These are phyloP conservation scores for Drosophila pruinosa DNA, from an alignment of 1,140 invertebrate genomes.

Conservation along the genomic window DNA sequence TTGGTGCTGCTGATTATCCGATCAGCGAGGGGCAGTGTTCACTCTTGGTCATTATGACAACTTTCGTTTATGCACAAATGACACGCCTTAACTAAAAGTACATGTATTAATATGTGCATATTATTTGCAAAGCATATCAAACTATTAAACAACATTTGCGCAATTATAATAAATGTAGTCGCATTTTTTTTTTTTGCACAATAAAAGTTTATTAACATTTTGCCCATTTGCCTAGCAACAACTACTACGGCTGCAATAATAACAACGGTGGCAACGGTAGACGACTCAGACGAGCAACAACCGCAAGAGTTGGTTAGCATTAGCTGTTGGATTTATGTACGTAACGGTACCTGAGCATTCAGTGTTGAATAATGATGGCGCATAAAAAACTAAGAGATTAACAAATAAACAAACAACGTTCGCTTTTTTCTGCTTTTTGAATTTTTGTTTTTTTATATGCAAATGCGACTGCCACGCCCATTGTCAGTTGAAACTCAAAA, in stretches of 20 bases:
- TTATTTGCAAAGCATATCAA: slow-evolving; percentile 47
- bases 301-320: slow-evolving; percentile 65
- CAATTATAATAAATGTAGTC: slow-evolving; percentile 70
- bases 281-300: slow-evolving; percentile 38
- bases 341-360: slow-evolving; percentile 71
- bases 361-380: slow-evolving; percentile 73
- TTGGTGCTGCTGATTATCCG: neutral
- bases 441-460: slow-evolving; percentile 49
- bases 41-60: slow-evolving; percentile 9
- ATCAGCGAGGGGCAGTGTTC: neutral
- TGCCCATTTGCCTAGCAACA: slow-evolving; percentile 69
- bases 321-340: slow-evolving; percentile 52
- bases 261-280: slow-evolving; percentile 29
- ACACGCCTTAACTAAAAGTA: slow-evolving; percentile 33
- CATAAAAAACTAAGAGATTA: slow-evolving; percentile 61
- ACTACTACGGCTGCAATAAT: slow-evolving; percentile 17
- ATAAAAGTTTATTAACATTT: slow-evolving; percentile 80
- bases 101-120: slow-evolving; percentile 29
- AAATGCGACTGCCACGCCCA: slow-evolving; percentile 58
- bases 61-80: slow-evolving; percentile 47
- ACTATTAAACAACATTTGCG: slow-evolving; percentile 40
- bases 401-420: slow-evolving; percentile 60
- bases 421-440: slow-evolving; percentile 31
- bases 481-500: slow-evolving; percentile 58
- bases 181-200: slow-evolving; percentile 59